Conservation (phyloP, 2,888 invertebrate species). For the Hydrotaea diabolus region DNA sequence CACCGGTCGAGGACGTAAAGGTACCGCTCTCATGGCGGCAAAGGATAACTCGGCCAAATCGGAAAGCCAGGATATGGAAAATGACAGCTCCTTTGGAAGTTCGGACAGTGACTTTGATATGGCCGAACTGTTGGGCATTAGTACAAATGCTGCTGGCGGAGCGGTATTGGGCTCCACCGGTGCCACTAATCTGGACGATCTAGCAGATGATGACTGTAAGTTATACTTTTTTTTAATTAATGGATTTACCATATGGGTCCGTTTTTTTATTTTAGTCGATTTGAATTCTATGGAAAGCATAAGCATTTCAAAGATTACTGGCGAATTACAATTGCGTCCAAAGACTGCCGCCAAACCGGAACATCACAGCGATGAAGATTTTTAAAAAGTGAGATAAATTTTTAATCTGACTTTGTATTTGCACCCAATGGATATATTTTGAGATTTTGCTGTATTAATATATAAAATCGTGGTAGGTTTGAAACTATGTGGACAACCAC, state of each 20-base stretch:
- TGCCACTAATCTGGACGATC: constrained; percentile 45
- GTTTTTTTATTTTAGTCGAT: constrained; percentile 73
- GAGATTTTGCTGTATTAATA: constrained; percentile 23
- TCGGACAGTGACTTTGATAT: constrained; percentile 79
- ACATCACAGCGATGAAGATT: constrained; percentile 79
- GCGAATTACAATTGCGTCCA: constrained; percentile 76
- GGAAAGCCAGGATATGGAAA: constrained; percentile 72
- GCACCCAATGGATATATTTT: constrained; percentile 1
- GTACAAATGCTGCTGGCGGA: constrained; percentile 50
- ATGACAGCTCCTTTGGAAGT: constrained; percentile 80
- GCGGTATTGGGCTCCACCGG: constrained; percentile 45
- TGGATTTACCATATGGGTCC: constrained; percentile 55
- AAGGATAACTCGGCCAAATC: constrained; percentile 56
- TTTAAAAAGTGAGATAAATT: constrained; percentile 68
- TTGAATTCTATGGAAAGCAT: constrained; percentile 79
- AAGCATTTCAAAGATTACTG: constrained; percentile 79
- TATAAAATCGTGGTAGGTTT: constrained; percentile 1
- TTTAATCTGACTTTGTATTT: background rate
- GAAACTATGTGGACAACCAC: background rate
- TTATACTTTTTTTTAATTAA: constrained; percentile 69
- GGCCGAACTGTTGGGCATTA: constrained; percentile 74
- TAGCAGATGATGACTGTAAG: constrained; percentile 68
- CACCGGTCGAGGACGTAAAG: constrained; percentile 77
- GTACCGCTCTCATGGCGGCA: constrained; percentile 37
- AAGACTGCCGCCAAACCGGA: constrained; percentile 78